These are phyloP conservation scores for Camponotus pennsylvanicus DNA, from an alignment of 1,140 invertebrate genomes.

Conservation along the genomic window DNA sequence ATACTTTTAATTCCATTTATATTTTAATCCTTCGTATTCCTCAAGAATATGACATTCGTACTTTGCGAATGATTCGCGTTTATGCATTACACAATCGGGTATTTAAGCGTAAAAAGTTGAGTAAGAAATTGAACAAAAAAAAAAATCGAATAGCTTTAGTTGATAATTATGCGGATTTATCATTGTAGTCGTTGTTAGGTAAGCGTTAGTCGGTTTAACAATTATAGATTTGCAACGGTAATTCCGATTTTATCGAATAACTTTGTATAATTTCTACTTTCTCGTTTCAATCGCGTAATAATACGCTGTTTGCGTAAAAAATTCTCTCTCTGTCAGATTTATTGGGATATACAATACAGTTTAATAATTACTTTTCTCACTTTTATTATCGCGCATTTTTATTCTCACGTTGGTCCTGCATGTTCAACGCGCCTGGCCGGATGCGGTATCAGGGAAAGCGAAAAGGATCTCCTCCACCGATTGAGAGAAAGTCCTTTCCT, in stretches of 20 bases:
- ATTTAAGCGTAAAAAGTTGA: slow-evolving; percentile 19
- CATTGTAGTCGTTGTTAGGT: neutral
- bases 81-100: neutral
- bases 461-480: slow-evolving; percentile 76
- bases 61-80: neutral
- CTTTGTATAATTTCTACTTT: slow-evolving; percentile 40
- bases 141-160: neutral
- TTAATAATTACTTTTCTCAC: slow-evolving; percentile 9
- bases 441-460: slow-evolving; percentile 79
- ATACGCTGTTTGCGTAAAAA: neutral
- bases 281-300: slow-evolving; percentile 11
- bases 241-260: slow-evolving; percentile 23
- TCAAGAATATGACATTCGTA: neutral
- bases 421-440: neutral
- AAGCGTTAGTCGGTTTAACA: slow-evolving; percentile 35
- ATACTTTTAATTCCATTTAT: neutral
- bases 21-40: neutral
- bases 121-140: neutral
- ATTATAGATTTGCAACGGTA: slow-evolving; percentile 42
- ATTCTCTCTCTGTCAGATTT: neutral
- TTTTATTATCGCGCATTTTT: neutral
- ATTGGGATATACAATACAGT: neutral
- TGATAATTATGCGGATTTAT: neutral
- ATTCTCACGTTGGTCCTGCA: slow-evolving; percentile 4
- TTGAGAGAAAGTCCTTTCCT: slow-evolving; percentile 79